These are phyloP conservation scores for Cavia aperea DNA, from an alignment of 2,113 vertebrate genomes.

Conservation along the genomic window DNA sequence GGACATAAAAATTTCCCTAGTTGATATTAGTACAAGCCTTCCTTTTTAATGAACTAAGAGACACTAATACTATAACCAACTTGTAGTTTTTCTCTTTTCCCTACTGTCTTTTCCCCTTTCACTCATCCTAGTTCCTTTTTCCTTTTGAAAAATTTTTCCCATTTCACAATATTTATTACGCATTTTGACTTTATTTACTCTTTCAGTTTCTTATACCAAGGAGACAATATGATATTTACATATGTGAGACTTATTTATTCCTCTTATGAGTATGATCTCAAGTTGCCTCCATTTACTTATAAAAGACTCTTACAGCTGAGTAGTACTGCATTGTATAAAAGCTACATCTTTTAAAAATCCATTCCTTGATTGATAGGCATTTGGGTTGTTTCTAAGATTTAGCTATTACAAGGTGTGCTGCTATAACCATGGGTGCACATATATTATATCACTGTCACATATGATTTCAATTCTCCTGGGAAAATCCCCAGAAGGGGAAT, in stretches of 20 bases:
- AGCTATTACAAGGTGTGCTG: not conserved
- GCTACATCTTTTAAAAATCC: not conserved
- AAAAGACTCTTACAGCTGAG: not conserved
- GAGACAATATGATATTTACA: not conserved
- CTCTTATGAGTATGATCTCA: not conserved
- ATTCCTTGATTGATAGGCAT: not conserved
- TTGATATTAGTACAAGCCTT: not conserved
- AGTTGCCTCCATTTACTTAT: not conserved
- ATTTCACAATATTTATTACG: not conserved
- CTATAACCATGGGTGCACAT: not conserved
- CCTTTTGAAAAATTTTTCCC: too few relatives aligned
- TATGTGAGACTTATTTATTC: not conserved
- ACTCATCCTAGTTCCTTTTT: too few relatives aligned
- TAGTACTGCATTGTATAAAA: not conserved
- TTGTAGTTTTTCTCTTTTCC: too few relatives aligned
- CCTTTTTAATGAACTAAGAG: not conserved
- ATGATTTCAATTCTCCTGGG: not conserved
- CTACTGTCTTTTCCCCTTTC: too few relatives aligned
- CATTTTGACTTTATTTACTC: not conserved
- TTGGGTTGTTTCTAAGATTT: not conserved
- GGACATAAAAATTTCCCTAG: not conserved
- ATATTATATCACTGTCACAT: not conserved
- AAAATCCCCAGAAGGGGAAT: too few relatives aligned
- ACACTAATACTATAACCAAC: not conserved
- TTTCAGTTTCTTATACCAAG: not conserved